These are phyloP conservation scores for Drosophila testacea DNA, from an alignment of 2,888 invertebrate genomes.

Conservation along the genomic window DNA sequence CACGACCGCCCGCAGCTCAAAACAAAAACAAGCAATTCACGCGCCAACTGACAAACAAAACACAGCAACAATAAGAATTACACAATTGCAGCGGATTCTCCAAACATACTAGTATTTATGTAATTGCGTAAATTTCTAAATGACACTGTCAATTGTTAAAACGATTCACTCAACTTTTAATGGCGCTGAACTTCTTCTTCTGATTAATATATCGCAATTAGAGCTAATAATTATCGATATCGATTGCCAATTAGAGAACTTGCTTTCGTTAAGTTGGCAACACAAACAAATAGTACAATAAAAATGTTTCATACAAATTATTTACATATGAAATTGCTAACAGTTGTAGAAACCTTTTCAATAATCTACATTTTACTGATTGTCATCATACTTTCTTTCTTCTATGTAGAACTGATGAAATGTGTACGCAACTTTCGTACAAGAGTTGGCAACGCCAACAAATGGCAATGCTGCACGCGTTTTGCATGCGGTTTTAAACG, in stretches of 20 bases:
- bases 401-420: background rate
- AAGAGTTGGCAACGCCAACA: slow-evolving; percentile 12
- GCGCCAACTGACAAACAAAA: slow-evolving; percentile 26
- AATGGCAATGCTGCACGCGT: slow-evolving; percentile 25
- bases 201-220: no score
- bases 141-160: background rate
- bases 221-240: no score
- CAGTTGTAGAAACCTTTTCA: background rate
- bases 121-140: background rate
- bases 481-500: slow-evolving; percentile 33
- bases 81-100: slow-evolving; percentile 33
- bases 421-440: background rate
- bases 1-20: slow-evolving; percentile 33
- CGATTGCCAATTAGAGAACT: no score
- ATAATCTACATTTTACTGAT: background rate
- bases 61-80: slow-evolving; percentile 22
- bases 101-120: background rate
- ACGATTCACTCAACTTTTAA: no score
- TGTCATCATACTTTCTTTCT: background rate
- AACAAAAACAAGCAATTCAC: slow-evolving; percentile 25
- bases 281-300: no score
- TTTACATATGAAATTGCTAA: background rate
- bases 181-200: no score
- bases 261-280: no score
- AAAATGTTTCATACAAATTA: background rate